Base-by-base conservation (phyloP, 2,113 vertebrate species). In the Elanus axillaris region DNA sequence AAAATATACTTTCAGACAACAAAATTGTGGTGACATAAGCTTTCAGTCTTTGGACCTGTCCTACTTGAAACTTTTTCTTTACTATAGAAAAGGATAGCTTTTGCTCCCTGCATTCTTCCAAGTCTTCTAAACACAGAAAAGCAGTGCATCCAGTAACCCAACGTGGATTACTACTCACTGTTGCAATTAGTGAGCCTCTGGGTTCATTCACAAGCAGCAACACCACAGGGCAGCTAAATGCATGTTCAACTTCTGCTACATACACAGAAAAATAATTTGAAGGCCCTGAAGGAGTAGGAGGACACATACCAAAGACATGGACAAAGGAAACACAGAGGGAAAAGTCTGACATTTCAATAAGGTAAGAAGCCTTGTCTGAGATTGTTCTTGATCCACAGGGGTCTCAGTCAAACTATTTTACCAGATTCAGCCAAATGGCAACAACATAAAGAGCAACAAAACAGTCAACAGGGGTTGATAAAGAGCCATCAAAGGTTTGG, bases 151-250 rank as follows among this genome's bases (percentile, higher is more conserved):
- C 10, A 47, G 43, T 6, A 36, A 23, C 19, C 34, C 50, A 23
- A 8, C 0, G 1, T 6, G 34, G 48, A 21, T 38, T 25, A 29
- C 17, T 12, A 6, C 47, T 31, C 36, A 23, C 21, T 40, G 2
- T 3, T 9, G n/a, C 63, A 34, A 21, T 10, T 4, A 58, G 3
- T 13, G 43, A 80, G 43, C 29, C 36, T 22, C 80, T 16, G 38
- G 17, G 17, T 36, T 59, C 48, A 16, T 16, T 31, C 43, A 50
- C 32, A 26, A 63, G 42, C 38, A 78, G 40, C 71, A 47, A 31
- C 38, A 72, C 23, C 27, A 63, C 38, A 34, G 27, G 18, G n/a
- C 18, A 6, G 3, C 52, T 59, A 29, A 48, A 72, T 1, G 19
- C 32, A 42, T 0, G 0, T 22, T n/a, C 26, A 55, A 13, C 58